Base-by-base conservation (phyloP, 2,888 invertebrate species). In the Stenotaenia linearis region DNA sequence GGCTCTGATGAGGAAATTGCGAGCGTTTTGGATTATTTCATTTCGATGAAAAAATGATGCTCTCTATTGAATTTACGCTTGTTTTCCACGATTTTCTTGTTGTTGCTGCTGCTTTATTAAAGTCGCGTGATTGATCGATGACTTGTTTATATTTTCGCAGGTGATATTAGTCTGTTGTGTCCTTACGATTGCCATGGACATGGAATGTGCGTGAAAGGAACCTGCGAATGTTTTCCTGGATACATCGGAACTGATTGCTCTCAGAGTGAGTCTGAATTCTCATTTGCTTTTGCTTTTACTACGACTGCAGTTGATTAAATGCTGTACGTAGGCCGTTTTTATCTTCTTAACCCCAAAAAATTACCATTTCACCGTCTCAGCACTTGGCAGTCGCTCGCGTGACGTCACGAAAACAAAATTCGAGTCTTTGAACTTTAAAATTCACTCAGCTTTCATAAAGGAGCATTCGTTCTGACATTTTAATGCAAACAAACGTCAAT, bases 131-230 rank as follows among this genome's bases (percentile, higher is more conserved):
- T 50, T 50, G n/a, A n/a, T n/a, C 18, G 50, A 18, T 50, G 18
- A 50, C 50, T 50, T 15, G 28, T 69, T 77, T 77, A 45, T 45
- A 21, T 77, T 77, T 45, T 28, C 15, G 37, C 87, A 83, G 95
- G 94, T 80, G 93, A 95, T 45, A 93, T 95, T 83, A 94, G 95
- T 82, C 93, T 94, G 81, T 82, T 82, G 30, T 96, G 96, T 85
- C 95, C 94, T 50, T 95, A 95, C 86, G 96, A 96, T 86, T 96
- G 96, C 86, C 94, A 93, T 80, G 95, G 95, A 35, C 91, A 94
- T 82, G 96, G 96, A 78, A 94, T 94, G 75, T 96, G 96, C 87
- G 94, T 95, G 87, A 91, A 95, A 83, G 96, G 96, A 81, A 95
- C 94, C 88, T 96, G 96, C 86, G 94, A 95, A 88, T 96, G 96